phyloP scores from a whole-genome alignment of 2,113 vertebrate species.

The Macaca nemestrina region DNA sequence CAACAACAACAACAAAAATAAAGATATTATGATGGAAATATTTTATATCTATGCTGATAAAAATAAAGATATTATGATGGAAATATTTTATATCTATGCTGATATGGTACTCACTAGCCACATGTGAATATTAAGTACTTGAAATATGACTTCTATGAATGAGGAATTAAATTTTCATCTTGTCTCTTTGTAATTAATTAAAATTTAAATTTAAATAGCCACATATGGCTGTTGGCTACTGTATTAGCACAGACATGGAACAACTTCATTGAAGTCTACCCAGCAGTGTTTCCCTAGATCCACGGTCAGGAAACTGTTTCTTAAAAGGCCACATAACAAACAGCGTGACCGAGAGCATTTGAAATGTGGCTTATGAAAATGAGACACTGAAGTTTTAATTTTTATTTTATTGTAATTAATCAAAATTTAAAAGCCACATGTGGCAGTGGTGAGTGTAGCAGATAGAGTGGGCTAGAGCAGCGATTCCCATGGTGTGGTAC shows the following conservation, averaged over 20 bases:
- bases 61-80: not conserved
- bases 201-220: not conserved
- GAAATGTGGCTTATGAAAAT: not conserved
- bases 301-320: not conserved
- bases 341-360: not conserved
- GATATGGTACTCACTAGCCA: not conserved
- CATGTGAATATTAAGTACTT: not conserved
- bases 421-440: not conserved
- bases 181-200: not conserved
- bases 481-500: not conserved
- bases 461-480: not conserved
- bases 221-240: not conserved
- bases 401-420: not conserved
- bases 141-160: not conserved
- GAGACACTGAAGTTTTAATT: not conserved
- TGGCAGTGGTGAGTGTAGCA: not conserved
- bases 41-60: not conserved
- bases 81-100: not conserved
- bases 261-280: not conserved
- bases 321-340: not conserved
- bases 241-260: not conserved
- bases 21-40: not conserved
- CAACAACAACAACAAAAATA: not conserved
- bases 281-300: not conserved
- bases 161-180: not conserved